Percentiles rank a stretch among this genome's conserved stretches.
Conservation (phyloP, 2,888 invertebrate genomes). For the Amorpha juglandis region DNA sequence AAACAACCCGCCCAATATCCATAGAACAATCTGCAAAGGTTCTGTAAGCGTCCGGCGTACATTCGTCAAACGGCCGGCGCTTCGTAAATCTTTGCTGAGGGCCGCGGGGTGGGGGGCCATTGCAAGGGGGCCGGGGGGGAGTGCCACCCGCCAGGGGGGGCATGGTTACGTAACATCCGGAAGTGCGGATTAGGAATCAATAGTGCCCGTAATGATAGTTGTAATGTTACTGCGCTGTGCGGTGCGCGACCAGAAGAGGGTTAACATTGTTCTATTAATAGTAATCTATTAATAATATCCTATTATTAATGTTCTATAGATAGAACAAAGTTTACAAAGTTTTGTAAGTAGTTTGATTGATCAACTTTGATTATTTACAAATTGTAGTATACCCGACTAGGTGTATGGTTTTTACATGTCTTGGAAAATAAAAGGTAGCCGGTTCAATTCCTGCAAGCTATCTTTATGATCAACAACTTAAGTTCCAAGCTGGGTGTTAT, state of each 20-base stretch:
- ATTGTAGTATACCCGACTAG: too few relatives aligned
- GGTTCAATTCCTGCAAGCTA: too few relatives aligned
- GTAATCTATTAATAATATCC: not conserved
- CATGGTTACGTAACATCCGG: conserved; percentile 79
- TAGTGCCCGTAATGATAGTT: conserved; percentile 84
- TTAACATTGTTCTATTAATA: not conserved
- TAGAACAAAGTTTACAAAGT: too few relatives aligned
- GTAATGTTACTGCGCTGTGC: conserved; percentile 46
- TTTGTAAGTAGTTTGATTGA: too few relatives aligned
- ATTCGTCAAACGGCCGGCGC: conserved; percentile 77
- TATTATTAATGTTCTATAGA: too few relatives aligned
- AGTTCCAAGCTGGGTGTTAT: too few relatives aligned
- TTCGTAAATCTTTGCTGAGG: conserved; percentile 72
- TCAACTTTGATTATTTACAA: too few relatives aligned
- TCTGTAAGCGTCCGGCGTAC: conserved; percentile 67
- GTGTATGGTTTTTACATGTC: too few relatives aligned
- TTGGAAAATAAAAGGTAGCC: too few relatives aligned
- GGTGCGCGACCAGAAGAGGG: conserved; percentile 55
- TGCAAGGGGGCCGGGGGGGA: conserved; percentile 42
- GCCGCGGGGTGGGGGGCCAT: conserved; percentile 43
- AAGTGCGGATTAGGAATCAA: conserved; percentile 85
- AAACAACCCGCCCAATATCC: not conserved
- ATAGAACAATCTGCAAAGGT: conserved; percentile 19
- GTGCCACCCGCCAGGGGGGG: conserved; percentile 40
- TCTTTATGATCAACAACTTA: too few relatives aligned